These are phyloP conservation scores for Microtus ochrogaster DNA, from an alignment of 2,113 vertebrate species.

Conservation along the genomic window DNA sequence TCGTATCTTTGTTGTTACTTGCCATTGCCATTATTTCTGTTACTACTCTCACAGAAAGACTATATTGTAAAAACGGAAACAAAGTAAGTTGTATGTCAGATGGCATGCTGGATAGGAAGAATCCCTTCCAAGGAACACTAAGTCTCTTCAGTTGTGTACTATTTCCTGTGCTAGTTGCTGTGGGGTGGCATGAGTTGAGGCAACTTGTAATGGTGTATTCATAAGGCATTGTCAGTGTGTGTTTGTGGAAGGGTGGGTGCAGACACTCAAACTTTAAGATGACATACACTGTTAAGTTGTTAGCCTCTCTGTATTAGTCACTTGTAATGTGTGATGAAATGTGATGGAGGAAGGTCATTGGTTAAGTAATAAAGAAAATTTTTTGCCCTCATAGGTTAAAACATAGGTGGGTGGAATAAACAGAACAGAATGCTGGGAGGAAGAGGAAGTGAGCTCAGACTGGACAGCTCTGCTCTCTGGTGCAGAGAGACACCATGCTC, in stretches of 20 bases:
- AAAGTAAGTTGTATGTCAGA: neutral
- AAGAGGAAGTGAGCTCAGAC: too few species aligned
- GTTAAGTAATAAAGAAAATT: too few species aligned
- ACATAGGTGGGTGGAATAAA: too few species aligned
- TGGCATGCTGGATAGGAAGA: neutral
- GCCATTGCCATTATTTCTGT: neutral
- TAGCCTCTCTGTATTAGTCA: neutral
- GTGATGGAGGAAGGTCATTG: too few species aligned
- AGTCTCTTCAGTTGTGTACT: neutral
- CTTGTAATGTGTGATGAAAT: neutral
- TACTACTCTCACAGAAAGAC: neutral
- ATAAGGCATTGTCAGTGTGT: neutral
- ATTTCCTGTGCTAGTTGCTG: neutral
- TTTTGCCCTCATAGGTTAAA: too few species aligned
- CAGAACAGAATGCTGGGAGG: too few species aligned
- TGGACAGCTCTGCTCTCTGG: too few species aligned
- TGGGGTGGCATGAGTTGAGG: neutral
- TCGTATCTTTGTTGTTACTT: neutral
- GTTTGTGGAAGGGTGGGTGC: neutral
- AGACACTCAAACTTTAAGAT: constrained; percentile 5
- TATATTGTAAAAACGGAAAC: neutral
- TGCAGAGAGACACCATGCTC: too few species aligned
- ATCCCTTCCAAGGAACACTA: neutral
- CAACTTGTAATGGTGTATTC: neutral
- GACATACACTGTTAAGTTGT: neutral